These are phyloP conservation scores for Lepidocyrtoides sp. DNA, from an alignment of 2,888 invertebrate genomes.

Conservation along the genomic window DNA sequence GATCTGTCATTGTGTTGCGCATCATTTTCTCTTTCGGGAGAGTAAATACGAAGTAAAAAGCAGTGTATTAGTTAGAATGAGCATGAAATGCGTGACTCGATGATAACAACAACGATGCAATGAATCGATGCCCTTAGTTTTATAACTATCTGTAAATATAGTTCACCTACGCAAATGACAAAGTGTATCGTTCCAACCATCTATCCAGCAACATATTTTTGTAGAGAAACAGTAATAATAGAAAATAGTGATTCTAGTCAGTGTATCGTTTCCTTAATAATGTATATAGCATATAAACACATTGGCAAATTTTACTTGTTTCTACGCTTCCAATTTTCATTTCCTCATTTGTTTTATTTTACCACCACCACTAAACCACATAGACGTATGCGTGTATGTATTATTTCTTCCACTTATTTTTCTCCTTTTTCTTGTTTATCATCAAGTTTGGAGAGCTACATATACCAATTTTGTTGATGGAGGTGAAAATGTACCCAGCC, in stretches of 20 bases:
- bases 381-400: background rate
- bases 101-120: background rate
- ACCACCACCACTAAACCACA: too few relatives aligned
- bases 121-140: background rate
- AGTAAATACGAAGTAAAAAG: too few relatives aligned
- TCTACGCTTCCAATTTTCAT: background rate
- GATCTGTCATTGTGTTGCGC: background rate
- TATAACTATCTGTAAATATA: background rate
- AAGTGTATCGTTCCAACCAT: background rate
- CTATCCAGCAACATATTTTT: background rate
- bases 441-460: too few relatives aligned
- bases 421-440: too few relatives aligned
- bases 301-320: background rate
- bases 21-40: constrained; percentile 17
- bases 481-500: too few relatives aligned
- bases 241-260: too few relatives aligned
- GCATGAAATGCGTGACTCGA: constrained; percentile 38
- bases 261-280: background rate
- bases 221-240: background rate
- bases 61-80: constrained; percentile 12
- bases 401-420: too few relatives aligned
- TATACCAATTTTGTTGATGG: too few relatives aligned
- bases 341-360: too few relatives aligned
- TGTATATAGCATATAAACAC: background rate
- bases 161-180: background rate